Conservation (phyloP, 2,888 invertebrate species). For the Penaeus monodon region DNA sequence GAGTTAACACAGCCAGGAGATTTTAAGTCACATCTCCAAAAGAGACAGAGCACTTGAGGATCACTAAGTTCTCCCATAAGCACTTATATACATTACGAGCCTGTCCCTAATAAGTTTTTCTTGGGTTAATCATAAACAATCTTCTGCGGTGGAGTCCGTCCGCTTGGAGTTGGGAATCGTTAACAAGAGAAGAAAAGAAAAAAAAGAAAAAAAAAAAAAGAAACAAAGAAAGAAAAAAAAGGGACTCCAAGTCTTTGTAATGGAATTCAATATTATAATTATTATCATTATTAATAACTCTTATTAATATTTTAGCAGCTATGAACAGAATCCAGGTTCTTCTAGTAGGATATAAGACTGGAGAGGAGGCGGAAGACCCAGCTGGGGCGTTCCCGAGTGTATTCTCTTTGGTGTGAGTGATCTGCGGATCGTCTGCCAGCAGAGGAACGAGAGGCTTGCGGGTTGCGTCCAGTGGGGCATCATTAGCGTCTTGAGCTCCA, state of each 20-base stretch:
- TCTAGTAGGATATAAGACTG: conserved; percentile 48
- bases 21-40: neutral
- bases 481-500: conserved; percentile 52
- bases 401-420: conserved; percentile 50
- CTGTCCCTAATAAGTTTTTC: too few species aligned
- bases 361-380: conserved; percentile 48
- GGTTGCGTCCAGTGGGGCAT: conserved; percentile 56
- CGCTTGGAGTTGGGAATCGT: too few species aligned
- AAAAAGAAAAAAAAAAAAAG: too few species aligned
- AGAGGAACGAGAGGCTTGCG: conserved; percentile 39
- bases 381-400: conserved; percentile 31
- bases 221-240: too few species aligned
- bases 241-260: too few species aligned
- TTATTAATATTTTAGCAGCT: too few species aligned
- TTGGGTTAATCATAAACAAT: too few species aligned
- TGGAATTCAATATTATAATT: too few species aligned
- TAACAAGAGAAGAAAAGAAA: too few species aligned
- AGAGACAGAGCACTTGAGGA: neutral
- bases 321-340: conserved; percentile 2
- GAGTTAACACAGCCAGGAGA: conserved; percentile 19
- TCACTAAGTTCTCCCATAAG: conserved; percentile 19
- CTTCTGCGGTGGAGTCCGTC: too few species aligned
- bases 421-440: conserved; percentile 45
- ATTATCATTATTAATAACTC: too few species aligned
- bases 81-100: too few species aligned